Conservation (phyloP, 35 echinoderm and acorn worm species). For the Hemicentrotus pulcherrimus region DNA sequence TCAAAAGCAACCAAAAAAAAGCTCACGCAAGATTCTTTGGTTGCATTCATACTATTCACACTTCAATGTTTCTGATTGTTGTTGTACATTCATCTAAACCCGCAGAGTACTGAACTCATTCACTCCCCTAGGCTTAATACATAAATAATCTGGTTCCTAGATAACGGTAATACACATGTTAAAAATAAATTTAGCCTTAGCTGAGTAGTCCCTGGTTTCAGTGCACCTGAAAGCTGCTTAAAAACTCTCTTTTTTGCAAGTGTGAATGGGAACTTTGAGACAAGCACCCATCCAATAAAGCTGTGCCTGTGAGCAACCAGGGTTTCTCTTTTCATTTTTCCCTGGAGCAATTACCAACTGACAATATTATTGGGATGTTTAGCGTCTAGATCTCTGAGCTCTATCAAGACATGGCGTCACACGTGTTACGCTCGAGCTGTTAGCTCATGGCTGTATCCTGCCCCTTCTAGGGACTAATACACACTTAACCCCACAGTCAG, state of each 20-base stretch:
- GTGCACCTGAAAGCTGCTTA: not conserved
- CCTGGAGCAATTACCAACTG: conserved; percentile 32
- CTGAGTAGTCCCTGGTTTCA: not conserved
- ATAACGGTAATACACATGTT: not conserved
- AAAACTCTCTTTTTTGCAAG: not conserved
- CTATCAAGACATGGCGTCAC: conserved; percentile 32
- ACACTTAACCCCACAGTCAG: not conserved
- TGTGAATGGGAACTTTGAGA: not conserved
- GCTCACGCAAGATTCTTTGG: too few species aligned
- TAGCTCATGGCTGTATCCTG: conserved; percentile 36
- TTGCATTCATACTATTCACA: too few species aligned
- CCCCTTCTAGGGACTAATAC: not conserved
- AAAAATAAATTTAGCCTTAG: not conserved
- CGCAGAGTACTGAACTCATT: too few species aligned
- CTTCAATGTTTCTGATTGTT: too few species aligned
- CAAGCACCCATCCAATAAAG: not conserved
- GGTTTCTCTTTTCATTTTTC: not conserved
- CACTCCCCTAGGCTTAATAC: too few species aligned
- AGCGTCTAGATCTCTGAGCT: conserved; percentile 20
- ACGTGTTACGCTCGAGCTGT: conserved; percentile 15
- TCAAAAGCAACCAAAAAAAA: too few species aligned
- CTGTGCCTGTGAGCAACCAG: not conserved
- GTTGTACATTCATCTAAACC: too few species aligned
- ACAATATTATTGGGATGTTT: conserved; percentile 43
- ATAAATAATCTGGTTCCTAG: too few species aligned